A percentile compares a stretch with the other conserved stretches of the same genome.
Evolutionary conservation across 2,113 vertebrate genomes (phyloP).

Genomic region (Tor tambroides): DNA sequence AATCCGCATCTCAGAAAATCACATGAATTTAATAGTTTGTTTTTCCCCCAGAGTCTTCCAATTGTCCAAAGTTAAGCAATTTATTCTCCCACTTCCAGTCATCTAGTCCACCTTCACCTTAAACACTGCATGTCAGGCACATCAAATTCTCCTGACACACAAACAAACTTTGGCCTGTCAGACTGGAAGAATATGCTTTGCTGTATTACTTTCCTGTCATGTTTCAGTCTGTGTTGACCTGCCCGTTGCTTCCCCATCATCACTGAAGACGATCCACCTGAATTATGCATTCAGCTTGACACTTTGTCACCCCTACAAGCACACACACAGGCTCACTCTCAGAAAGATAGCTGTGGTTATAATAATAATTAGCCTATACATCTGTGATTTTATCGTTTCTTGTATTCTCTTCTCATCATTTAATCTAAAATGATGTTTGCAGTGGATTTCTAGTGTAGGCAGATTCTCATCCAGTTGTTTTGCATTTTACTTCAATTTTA

Average conservation of each 20-base stretch:
- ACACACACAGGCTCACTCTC: background rate
- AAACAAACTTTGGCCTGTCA: constrained; percentile 24
- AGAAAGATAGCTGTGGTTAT: constrained; percentile 4
- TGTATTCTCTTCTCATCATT: no score
- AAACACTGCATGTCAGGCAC: background rate
- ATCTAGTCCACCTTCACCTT: background rate
- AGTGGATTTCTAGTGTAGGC: no score
- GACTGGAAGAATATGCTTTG: constrained; percentile 14
- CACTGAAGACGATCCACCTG: background rate
- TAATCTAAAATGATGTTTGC: no score
- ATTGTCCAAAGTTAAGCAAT: background rate
- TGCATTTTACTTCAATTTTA: no score
- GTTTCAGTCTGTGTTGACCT: constrained; percentile 24
- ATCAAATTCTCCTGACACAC: background rate
- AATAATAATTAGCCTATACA: constrained; percentile 2
- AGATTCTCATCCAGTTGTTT: no score
- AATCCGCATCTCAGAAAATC: background rate
- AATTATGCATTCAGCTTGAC: constrained; percentile 30
- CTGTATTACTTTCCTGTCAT: constrained; percentile 18
- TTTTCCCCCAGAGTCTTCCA: background rate
- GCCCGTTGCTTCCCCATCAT: constrained; percentile 25
- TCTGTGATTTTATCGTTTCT: background rate
- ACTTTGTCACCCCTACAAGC: background rate
- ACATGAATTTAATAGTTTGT: constrained; percentile 14
- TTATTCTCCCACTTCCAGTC: background rate